These are phyloP conservation scores for Chloropsis cyanopogon DNA, from an alignment of 2,113 vertebrate species.

Conservation along the genomic window DNA sequence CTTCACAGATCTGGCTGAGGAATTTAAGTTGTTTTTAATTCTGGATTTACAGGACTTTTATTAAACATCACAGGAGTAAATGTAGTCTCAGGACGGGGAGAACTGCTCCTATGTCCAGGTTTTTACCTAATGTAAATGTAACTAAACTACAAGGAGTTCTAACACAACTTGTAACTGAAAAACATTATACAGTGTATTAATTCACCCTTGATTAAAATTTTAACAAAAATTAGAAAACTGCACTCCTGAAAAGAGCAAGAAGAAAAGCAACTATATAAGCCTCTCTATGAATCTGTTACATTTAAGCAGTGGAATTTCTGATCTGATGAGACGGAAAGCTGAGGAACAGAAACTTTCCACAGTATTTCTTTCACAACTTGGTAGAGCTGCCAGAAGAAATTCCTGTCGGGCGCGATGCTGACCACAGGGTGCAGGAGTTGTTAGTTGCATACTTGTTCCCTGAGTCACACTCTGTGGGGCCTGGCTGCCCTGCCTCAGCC, in stretches of 20 bases:
- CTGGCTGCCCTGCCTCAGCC: not conserved
- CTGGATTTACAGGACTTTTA: not conserved
- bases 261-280: not conserved
- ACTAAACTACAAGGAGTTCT: not conserved
- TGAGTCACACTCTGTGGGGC: conserved; percentile 4
- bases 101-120: not conserved
- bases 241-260: not conserved
- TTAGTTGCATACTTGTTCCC: not conserved
- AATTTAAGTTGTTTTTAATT: not conserved
- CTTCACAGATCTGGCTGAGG: not conserved
- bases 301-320: not conserved
- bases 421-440: not conserved
- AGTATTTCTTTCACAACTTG: not conserved
- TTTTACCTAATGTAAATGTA: not conserved
- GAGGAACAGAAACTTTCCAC: not conserved
- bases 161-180: not conserved
- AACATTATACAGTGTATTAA: not conserved
- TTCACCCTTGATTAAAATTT: not conserved
- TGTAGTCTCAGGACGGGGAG: fast-evolving
- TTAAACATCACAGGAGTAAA: not conserved
- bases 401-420: not conserved
- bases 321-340: not conserved
- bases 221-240: not conserved
- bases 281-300: not conserved
- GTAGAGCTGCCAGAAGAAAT: conserved; percentile 15